Evolutionary conservation across 2,888 invertebrate species (phyloP).

Genomic region (Tipula lateralis): DNA sequence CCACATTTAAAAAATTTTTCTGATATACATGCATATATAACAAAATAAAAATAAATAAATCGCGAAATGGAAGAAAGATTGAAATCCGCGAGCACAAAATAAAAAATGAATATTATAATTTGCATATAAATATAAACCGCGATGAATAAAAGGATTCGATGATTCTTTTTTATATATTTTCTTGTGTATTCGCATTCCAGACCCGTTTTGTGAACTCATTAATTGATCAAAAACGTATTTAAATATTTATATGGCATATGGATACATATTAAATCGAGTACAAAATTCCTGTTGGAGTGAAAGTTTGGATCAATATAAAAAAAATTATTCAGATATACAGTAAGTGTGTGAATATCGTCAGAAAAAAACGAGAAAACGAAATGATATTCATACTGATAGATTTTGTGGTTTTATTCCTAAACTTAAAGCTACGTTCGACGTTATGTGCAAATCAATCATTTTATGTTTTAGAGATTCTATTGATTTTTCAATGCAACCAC

Average conservation of each 20-base stretch:
- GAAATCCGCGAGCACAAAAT: not conserved
- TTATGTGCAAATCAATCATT: too few relatives aligned
- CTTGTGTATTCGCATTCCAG: not conserved
- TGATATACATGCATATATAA: not conserved
- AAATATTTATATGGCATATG: not conserved
- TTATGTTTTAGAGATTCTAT: too few relatives aligned
- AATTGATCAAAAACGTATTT: not conserved
- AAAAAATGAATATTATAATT: constrained; percentile 16
- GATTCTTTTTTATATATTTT: not conserved
- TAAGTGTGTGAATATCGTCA: not conserved
- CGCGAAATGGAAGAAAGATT: not conserved
- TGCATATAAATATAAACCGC: constrained; percentile 1
- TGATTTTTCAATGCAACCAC: too few relatives aligned
- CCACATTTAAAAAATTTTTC: not conserved
- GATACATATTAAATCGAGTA: not conserved
- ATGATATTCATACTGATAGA: too few relatives aligned
- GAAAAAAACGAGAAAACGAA: too few relatives aligned
- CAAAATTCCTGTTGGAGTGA: not conserved
- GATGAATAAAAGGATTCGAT: constrained; percentile 11
- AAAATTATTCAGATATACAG: not conserved
- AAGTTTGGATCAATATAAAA: not conserved
- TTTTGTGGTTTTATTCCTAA: too few relatives aligned
- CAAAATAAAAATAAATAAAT: not conserved
- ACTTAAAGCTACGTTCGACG: too few relatives aligned
- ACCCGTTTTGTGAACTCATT: constrained; percentile 19